These are phyloP conservation scores for Phenacoccus solenopsis DNA, from an alignment of 1,140 invertebrate species.

Conservation along the genomic window DNA sequence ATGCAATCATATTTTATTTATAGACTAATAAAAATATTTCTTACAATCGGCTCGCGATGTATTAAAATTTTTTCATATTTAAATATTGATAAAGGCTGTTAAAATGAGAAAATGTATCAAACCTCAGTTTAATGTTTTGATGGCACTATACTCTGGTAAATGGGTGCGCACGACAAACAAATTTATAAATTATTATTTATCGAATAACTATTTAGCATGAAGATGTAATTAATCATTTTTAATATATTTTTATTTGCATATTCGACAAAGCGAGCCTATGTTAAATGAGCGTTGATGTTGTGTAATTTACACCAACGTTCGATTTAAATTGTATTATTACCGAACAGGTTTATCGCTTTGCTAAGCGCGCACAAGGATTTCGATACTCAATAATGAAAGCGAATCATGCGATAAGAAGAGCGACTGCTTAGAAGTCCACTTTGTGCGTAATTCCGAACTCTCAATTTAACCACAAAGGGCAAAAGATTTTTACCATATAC, in stretches of 20 bases:
- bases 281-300: not conserved
- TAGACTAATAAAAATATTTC: not conserved
- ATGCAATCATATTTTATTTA: not conserved
- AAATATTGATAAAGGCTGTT: not conserved
- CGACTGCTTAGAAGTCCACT: no score
- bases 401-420: no score
- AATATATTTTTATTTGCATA: not conserved
- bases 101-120: conserved; percentile 3
- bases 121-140: not conserved
- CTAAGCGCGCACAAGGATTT: no score
- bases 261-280: not conserved
- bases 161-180: not conserved
- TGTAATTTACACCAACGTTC: conserved; percentile 1
- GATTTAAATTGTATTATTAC: not conserved
- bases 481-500: no score
- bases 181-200: conserved; percentile 4
- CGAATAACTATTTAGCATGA: not conserved
- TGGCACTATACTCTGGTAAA: not conserved
- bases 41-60: not conserved
- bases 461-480: no score
- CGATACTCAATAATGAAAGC: no score
- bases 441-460: no score
- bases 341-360: not conserved
- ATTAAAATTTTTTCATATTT: not conserved
- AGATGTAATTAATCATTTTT: not conserved